phyloP scores from a whole-genome alignment of 2,113 vertebrate genomes.

The Sylvilagus bachmani region DNA sequence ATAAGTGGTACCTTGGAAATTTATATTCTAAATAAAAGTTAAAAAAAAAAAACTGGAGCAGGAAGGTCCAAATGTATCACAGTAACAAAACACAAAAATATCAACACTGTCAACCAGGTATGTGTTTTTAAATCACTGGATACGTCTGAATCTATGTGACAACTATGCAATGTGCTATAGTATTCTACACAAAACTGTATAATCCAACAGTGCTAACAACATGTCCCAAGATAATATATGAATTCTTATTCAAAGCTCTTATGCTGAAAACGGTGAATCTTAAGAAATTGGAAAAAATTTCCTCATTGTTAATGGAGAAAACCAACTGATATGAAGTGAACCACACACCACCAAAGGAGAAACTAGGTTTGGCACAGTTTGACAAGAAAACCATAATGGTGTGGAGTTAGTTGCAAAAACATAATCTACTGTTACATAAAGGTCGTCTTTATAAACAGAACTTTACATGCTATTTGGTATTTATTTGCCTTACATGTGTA shows the following conservation, averaged over 20 bases:
- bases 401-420: neutral
- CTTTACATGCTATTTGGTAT: neutral
- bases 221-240: neutral
- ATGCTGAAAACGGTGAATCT: neutral
- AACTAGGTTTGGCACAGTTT: neutral
- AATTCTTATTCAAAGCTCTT: neutral
- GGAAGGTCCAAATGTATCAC: neutral
- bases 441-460: neutral
- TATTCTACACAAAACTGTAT: neutral
- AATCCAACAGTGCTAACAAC: neutral
- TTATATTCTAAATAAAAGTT: too few species aligned
- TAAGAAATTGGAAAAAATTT: neutral
- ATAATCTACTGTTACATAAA: neutral
- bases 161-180: neutral
- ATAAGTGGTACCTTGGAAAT: too few species aligned
- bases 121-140: neutral
- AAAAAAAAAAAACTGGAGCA: neutral
- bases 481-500: conserved; percentile 1
- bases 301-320: neutral
- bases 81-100: neutral
- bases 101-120: neutral
- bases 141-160: neutral
- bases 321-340: neutral
- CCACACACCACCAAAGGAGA: neutral
- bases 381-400: neutral